A percentile compares a stretch with the other conserved stretches of the same genome.
phyloP scores from a whole-genome alignment of 2,113 vertebrate genomes.

The Azemiops feae region DNA sequence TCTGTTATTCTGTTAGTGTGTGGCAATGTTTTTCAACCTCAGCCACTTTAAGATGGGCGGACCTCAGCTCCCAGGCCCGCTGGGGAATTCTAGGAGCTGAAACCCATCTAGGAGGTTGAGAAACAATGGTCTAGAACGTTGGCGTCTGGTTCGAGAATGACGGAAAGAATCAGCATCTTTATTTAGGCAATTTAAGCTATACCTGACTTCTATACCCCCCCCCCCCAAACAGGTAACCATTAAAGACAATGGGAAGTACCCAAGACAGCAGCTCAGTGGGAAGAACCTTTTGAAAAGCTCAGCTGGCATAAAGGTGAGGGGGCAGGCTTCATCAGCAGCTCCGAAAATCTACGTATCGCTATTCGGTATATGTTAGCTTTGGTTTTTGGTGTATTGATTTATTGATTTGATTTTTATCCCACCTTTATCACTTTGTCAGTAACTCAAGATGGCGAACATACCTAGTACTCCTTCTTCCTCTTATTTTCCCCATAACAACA shows the following conservation, averaged over 20 bases:
- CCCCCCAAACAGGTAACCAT: not conserved
- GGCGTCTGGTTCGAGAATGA: not conserved
- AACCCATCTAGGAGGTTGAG: too few species aligned
- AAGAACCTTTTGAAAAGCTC: not conserved
- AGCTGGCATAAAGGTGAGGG: not conserved
- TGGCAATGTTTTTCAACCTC: too few species aligned
- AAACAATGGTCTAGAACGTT: too few species aligned
- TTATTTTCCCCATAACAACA: not conserved
- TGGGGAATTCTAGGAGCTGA: not conserved
- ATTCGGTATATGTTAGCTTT: not conserved
- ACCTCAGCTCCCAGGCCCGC: too few species aligned
- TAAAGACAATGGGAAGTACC: not conserved
- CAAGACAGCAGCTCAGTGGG: constrained; percentile 6
- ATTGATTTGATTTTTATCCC: not conserved
- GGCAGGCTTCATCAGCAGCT: not conserved
- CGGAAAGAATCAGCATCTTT: not conserved
- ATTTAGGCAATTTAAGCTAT: not conserved
- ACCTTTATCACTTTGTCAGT: not conserved
- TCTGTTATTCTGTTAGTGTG: too few species aligned
- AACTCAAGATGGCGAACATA: not conserved
- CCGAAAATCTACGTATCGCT: not conserved
- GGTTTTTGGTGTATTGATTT: not conserved
- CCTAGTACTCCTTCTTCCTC: not conserved
- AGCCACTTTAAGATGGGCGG: too few species aligned
- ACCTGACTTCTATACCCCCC: too few species aligned